Percentiles rank a stretch among this genome's conserved stretches.
phyloP scores from a whole-genome alignment of 2,797 vertebrate species.

The Taenioides sp. region DNA sequence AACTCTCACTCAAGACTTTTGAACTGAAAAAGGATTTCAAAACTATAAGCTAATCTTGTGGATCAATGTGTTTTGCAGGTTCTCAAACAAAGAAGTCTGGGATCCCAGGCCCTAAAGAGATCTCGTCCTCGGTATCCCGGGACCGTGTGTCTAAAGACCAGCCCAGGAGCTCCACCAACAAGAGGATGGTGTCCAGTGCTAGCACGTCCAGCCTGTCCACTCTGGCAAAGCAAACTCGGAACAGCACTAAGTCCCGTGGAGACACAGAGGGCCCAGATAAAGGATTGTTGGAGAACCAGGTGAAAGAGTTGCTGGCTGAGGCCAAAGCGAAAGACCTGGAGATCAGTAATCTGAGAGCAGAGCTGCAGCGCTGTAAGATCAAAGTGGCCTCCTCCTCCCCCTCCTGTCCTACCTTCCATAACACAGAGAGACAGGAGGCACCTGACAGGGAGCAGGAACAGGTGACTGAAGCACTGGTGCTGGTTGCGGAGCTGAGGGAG shows the following conservation, averaged over 20 bases:
- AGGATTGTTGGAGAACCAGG: constrained; percentile 86
- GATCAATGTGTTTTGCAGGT: constrained; percentile 70
- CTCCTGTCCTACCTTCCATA: constrained; percentile 44
- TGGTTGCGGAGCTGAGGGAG: constrained; percentile 85
- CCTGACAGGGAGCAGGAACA: constrained; percentile 66
- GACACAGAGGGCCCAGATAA: constrained; percentile 83
- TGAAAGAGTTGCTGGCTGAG: constrained; percentile 92
- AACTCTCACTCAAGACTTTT: neutral
- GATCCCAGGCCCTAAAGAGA: constrained; percentile 90
- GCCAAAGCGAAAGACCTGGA: constrained; percentile 94
- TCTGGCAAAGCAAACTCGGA: constrained; percentile 84
- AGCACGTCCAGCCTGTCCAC: constrained; percentile 86
- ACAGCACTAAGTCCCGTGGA: constrained; percentile 77
- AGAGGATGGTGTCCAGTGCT: constrained; percentile 87
- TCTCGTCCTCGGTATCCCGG: constrained; percentile 78
- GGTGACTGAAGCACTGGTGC: constrained; percentile 73
- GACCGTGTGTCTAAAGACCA: constrained; percentile 84
- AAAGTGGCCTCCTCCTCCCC: constrained; percentile 66
- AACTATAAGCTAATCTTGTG: neutral
- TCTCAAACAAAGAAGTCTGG: constrained; percentile 86
- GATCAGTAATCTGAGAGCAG: constrained; percentile 89
- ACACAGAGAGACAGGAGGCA: constrained; percentile 45
- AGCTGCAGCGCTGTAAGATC: constrained; percentile 85
- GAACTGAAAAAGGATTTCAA: neutral
- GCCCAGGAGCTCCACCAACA: constrained; percentile 71